Percentiles rank a stretch among this genome's conserved stretches.
phyloP scores from a whole-genome alignment of 2,888 invertebrate genomes.

The Petrolisthes cinctipes region DNA sequence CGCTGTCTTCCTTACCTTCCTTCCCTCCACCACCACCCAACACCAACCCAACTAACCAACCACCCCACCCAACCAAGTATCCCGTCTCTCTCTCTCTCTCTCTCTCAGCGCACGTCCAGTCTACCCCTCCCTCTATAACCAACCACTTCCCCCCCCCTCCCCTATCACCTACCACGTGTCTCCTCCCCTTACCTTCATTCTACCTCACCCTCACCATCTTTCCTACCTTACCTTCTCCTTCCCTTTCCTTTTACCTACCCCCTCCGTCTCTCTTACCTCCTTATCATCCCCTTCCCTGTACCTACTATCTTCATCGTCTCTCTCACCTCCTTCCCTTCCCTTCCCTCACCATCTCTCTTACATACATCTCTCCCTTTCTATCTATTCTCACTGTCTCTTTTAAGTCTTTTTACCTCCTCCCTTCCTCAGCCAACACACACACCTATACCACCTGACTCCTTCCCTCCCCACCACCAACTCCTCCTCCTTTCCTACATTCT shows the following conservation, averaged over 20 bases:
- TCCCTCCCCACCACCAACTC: no score
- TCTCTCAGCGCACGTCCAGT: background rate
- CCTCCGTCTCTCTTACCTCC: background rate
- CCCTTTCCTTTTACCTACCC: background rate
- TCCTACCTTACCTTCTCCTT: background rate
- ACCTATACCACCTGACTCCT: background rate
- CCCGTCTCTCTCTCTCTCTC: background rate
- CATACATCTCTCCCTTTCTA: no score
- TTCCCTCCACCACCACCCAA: background rate
- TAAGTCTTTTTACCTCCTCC: background rate
- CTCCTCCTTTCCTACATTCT: no score
- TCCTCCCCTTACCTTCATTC: constrained; percentile 3
- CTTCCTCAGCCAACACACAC: background rate
- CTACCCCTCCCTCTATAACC: constrained; percentile 25
- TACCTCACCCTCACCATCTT: background rate
- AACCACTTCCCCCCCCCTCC: constrained; percentile 27
- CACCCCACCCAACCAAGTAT: constrained; percentile 16
- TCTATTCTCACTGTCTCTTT: no score
- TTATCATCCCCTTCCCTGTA: background rate
- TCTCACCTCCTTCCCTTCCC: background rate
- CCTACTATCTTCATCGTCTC: background rate
- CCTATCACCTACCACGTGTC: background rate
- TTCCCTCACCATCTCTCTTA: no score
- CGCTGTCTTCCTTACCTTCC: background rate
- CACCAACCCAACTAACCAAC: constrained; percentile 15